These are phyloP conservation scores for Anthonomus grandis DNA, from an alignment of 1,140 invertebrate genomes.

Conservation along the genomic window DNA sequence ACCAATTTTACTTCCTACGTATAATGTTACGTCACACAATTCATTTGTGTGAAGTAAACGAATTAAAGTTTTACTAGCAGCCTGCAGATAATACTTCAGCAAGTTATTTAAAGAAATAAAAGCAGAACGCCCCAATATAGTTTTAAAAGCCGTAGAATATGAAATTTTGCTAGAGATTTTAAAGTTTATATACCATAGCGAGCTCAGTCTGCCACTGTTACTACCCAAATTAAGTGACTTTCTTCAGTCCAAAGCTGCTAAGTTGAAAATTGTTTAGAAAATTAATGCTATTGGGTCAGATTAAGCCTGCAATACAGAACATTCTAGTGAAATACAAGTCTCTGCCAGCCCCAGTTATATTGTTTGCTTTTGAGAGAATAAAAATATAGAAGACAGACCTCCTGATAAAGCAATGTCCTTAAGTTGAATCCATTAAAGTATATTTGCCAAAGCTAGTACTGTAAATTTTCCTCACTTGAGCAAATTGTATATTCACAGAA, in stretches of 20 bases:
- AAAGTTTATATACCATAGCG: constrained; percentile 73
- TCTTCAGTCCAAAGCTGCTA: constrained; percentile 39
- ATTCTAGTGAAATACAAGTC: no score
- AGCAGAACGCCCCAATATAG: constrained; percentile 81
- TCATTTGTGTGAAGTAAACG: constrained; percentile 80
- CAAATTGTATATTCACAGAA: no score
- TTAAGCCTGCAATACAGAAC: background rate
- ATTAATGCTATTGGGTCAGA: background rate
- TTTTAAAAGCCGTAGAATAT: constrained; percentile 79
- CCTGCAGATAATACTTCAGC: constrained; percentile 79
- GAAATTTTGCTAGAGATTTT: constrained; percentile 77
- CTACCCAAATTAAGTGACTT: constrained; percentile 62
- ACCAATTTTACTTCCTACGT: no score
- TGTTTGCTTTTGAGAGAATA: no score
- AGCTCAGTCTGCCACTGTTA: constrained; percentile 66
- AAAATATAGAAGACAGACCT: no score
- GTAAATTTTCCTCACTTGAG: no score
- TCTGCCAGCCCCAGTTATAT: no score
- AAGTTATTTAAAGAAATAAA: constrained; percentile 82
- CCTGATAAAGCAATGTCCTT: no score
- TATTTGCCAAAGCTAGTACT: no score
- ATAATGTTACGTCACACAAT: constrained; percentile 72
- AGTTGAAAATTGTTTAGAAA: background rate
- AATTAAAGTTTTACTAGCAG: constrained; percentile 81
- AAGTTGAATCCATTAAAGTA: no score